phyloP scores from a whole-genome alignment of 2,113 vertebrate species.

The Promerops cafer region DNA sequence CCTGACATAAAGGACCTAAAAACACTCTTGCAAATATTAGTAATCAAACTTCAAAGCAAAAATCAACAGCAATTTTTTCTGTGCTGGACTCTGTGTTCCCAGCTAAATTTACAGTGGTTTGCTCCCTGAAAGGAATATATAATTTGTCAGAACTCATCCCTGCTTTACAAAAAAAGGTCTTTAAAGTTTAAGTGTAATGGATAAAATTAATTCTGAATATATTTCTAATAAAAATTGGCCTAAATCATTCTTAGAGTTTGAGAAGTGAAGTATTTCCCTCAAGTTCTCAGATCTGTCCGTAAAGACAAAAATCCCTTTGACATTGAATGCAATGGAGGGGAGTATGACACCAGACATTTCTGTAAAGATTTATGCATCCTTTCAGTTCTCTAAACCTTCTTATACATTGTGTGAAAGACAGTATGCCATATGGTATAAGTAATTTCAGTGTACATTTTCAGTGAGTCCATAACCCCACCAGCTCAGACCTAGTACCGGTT shows the following conservation, averaged over 20 bases:
- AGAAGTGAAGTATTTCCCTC: not conserved
- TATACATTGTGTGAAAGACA: not conserved
- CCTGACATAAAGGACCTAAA: not conserved
- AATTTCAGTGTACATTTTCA: not conserved
- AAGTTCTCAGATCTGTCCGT: not conserved
- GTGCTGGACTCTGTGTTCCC: not conserved
- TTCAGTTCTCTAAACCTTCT: not conserved
- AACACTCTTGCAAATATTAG: not conserved
- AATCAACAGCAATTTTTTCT: not conserved
- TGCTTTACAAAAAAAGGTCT: not conserved
- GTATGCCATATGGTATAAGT: not conserved
- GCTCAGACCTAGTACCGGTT: not conserved
- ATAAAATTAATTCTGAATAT: not conserved
- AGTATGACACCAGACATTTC: not conserved
- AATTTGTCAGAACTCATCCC: not conserved
- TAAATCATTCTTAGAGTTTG: not conserved
- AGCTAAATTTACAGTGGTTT: not conserved
- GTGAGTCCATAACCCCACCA: not conserved
- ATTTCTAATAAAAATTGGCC: not conserved
- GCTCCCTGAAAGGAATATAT: not conserved
- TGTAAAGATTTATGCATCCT: not conserved
- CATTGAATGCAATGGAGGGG: not conserved
- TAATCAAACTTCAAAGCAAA: not conserved
- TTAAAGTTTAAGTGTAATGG: not conserved
- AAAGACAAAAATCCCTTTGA: not conserved